Percentiles rank a stretch among this genome's conserved stretches.
phyloP scores from a whole-genome alignment of 1,140 invertebrate species.

The Uloborus diversus region DNA sequence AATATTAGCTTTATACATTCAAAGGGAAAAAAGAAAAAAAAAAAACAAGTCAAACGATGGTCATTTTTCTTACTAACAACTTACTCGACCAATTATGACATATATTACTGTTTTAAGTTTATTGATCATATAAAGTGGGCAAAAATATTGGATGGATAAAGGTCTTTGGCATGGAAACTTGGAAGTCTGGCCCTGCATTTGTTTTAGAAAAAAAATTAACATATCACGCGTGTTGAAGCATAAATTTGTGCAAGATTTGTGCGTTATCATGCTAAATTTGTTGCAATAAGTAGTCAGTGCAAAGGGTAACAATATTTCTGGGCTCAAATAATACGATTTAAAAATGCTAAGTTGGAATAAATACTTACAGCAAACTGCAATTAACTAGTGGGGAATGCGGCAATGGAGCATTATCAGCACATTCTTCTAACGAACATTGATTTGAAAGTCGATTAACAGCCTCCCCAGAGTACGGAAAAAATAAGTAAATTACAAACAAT shows the following conservation, averaged over 20 bases:
- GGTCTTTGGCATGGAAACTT: too few species aligned
- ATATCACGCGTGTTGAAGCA: not conserved
- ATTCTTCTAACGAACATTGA: not conserved
- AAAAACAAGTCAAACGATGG: too few species aligned
- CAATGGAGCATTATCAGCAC: not conserved
- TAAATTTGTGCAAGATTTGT: not conserved
- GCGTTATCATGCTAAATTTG: not conserved
- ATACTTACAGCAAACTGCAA: not conserved
- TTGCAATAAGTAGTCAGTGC: not conserved
- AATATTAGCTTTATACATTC: too few species aligned
- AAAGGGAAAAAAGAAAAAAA: too few species aligned
- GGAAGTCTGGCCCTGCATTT: too few species aligned
- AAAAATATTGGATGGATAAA: too few species aligned
- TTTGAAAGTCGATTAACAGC: not conserved
- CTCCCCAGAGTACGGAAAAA: too few species aligned
- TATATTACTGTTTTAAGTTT: too few species aligned
- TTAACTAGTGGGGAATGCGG: not conserved
- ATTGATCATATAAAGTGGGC: too few species aligned
- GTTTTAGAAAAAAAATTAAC: not conserved
- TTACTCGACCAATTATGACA: too few species aligned
- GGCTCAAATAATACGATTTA: not conserved
- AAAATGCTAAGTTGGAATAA: not conserved
- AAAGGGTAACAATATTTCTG: not conserved
- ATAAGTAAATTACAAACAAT: too few species aligned
- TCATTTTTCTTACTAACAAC: too few species aligned